Conservation (phyloP, 2,888 invertebrate species). For the Hoplodrina ambigua region DNA sequence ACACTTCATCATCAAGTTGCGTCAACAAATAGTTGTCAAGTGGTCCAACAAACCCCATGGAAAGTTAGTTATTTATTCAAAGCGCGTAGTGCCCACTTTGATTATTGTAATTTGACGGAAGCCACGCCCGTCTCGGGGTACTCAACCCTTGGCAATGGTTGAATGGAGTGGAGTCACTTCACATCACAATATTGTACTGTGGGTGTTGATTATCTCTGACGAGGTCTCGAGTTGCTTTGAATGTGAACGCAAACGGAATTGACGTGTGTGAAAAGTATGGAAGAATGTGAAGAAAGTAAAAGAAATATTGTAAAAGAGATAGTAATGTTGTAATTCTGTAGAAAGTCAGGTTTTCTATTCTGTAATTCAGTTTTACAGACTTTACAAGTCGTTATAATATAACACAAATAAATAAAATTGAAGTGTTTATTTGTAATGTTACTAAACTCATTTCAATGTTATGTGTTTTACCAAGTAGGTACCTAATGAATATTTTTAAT, state of each 20-base stretch:
- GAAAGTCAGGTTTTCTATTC: background rate
- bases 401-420: too few relatives aligned
- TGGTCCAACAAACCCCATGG: constrained; percentile 46
- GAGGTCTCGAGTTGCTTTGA: constrained; percentile 37
- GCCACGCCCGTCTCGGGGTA: constrained; percentile 46
- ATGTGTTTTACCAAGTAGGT: too few relatives aligned
- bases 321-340: background rate
- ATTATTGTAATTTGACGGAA: constrained; percentile 63
- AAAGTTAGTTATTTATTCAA: constrained; percentile 63
- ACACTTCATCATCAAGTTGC: constrained; percentile 56
- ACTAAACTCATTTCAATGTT: too few relatives aligned
- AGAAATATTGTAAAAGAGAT: constrained; percentile 10
- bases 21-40: constrained; percentile 63
- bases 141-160: constrained; percentile 49
- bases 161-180: constrained; percentile 56
- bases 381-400: background rate
- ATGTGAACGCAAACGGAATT: constrained; percentile 41
- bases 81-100: constrained; percentile 55
- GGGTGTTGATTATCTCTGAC: constrained; percentile 58
- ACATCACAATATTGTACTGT: constrained; percentile 49
- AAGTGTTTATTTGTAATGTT: too few relatives aligned
- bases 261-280: constrained; percentile 29
- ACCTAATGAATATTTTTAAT: too few relatives aligned
- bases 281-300: constrained; percentile 23
- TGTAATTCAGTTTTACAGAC: constrained; percentile 1